Conservation (phyloP, 2,888 invertebrate genomes). For the Cheilosia pagana region DNA sequence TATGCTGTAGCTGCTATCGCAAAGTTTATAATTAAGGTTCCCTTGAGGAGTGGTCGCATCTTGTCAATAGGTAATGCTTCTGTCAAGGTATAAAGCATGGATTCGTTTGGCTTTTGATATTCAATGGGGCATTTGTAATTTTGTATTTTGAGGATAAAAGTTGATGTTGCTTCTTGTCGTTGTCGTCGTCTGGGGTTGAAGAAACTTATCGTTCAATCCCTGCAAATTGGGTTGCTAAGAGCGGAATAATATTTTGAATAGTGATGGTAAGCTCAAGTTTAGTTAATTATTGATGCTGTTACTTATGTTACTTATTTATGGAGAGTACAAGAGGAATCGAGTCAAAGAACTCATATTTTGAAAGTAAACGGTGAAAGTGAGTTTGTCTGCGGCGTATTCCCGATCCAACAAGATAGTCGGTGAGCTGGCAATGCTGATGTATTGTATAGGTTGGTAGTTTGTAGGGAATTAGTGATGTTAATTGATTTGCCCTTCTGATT, state of each 20-base stretch:
- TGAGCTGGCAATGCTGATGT: too few species aligned
- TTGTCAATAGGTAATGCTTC: constrained; percentile 14
- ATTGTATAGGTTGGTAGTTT: too few species aligned
- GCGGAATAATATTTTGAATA: neutral
- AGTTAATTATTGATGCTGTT: neutral
- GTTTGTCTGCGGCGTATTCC: too few species aligned
- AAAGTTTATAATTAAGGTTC: constrained; percentile 63
- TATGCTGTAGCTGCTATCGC: constrained; percentile 6
- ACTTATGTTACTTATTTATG: neutral
- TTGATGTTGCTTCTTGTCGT: neutral
- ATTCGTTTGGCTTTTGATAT: constrained; percentile 20
- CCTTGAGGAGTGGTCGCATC: constrained; percentile 29
- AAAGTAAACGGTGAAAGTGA: too few species aligned
- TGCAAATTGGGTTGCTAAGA: neutral
- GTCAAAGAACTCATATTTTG: too few species aligned
- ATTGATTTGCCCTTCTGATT: too few species aligned
- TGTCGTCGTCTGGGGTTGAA: neutral
- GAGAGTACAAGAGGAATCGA: too few species aligned
- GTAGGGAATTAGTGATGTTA: too few species aligned
- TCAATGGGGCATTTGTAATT: constrained; percentile 25
- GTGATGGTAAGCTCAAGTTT: neutral
- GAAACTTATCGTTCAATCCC: neutral
- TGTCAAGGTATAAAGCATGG: constrained; percentile 4
- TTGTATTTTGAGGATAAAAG: neutral
- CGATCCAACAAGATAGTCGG: too few species aligned